Base-by-base conservation (phyloP, 2,888 invertebrate species). In the Notodromas monacha region DNA sequence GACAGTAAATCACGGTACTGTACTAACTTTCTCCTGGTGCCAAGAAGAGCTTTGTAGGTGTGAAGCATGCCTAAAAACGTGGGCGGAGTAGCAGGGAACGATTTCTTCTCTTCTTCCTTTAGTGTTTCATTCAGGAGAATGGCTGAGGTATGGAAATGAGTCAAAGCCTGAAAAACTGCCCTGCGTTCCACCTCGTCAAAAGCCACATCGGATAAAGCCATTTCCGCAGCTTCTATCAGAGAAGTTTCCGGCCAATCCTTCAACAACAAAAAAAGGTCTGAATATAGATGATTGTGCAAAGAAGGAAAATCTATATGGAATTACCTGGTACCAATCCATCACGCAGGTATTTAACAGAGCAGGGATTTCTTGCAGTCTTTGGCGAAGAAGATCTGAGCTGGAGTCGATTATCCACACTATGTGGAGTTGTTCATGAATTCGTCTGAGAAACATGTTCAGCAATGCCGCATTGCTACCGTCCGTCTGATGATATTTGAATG, bases 171-270 rank as follows among this genome's bases (percentile, higher is more conserved):
- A n/a, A n/a, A n/a, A n/a, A n/a, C n/a, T n/a, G n/a, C n/a, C n/a
- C n/a, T n/a, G 11, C 44, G 39, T 45, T 79, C 74, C 21, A 63
- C 49, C 0, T 63, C 61, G 0, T 65, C 62, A 26, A 86, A 53
- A 38, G 79, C 68, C 26, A 79, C 63, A 37, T 68, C 65, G 32
- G 48, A 46, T 16, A 55, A 40, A 40, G 51, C 53, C 16, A 49
- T 44, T 61, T 64, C 42, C 3, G 84, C 74, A 1, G 84, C 81
- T 1, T 81, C 81, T 28, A 74, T 49, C 15, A 86, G 48, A 2
- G 84, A 84, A 49, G 86, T 84, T 41, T 72, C 63, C 1, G 89
- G 86, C 89, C 89, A 86, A 30, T 72, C 60, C 64, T 76, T 38
- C 2, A 36, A 8, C n/a, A 21, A n/a, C 8, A 21, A n/a, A n/a